A percentile compares a stretch with the other conserved stretches of the same genome.
Evolutionary conservation across 2,797 vertebrate genomes (phyloP).

Genomic region (Telmatherina bonti): DNA sequence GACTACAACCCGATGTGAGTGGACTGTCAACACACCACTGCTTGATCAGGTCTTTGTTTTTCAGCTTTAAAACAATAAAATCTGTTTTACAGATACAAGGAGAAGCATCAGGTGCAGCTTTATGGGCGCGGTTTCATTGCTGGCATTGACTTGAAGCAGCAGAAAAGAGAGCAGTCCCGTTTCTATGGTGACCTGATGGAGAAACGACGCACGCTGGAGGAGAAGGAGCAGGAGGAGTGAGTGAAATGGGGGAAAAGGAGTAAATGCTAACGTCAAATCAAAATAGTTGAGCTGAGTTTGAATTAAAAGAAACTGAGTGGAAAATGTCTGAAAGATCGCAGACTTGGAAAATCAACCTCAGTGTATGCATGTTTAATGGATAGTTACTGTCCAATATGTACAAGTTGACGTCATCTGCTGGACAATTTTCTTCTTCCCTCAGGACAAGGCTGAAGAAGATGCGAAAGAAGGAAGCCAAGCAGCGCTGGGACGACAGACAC

Average conservation of each 20-base stretch:
- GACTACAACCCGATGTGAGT: conserved; percentile 98
- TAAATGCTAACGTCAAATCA: not conserved
- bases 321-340: too few relatives aligned
- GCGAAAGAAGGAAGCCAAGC: conserved; percentile 97
- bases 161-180: conserved; percentile 95
- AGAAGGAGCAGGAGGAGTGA: conserved; percentile 99
- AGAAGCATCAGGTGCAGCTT: conserved; percentile 95
- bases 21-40: not conserved
- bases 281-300: not conserved
- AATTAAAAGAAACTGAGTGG: not conserved
- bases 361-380: not conserved
- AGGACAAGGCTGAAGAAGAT: conserved; percentile 94
- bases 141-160: conserved; percentile 96
- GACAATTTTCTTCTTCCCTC: conserved; percentile 4
- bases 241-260: conserved; percentile 46
- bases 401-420: not conserved
- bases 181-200: conserved; percentile 99
- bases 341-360: not conserved
- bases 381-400: not conserved
- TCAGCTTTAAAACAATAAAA: not conserved
- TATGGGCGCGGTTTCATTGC: conserved; percentile 96
- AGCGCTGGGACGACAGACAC: conserved; percentile 97
- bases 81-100: conserved; percentile 89
- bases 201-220: conserved; percentile 93
- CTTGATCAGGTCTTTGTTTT: not conserved